Base-by-base conservation (phyloP, 1,140 invertebrate species). In the Drosophila erecta region DNA sequence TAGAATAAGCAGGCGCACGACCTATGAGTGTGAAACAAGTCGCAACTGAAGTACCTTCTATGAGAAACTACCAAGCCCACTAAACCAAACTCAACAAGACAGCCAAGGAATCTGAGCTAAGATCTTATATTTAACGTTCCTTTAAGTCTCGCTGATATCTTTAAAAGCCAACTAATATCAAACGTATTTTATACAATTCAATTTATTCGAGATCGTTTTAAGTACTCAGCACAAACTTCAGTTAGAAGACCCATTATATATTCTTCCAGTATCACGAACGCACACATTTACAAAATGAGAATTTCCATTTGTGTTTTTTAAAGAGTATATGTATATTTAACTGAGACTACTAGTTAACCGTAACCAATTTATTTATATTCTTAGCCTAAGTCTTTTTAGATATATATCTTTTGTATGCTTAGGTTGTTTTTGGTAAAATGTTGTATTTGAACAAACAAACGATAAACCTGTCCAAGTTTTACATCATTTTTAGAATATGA, bases 31-130 rank as follows among this genome's bases (percentile, higher is more conserved):
- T 73, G 46, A 83, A 65, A 70, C 38, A 89, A 84, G 85, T 80
- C 84, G 84, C 84, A 84, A 89, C 84, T 71, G 41, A 89, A 84
- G 84, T 89, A 89, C 84, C 84, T 89, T 85, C 76, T 56, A 51
- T 71, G 43, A 50, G 51, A 70, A 69, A 70, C 64, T 70, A 70
- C 62, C 49, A 70, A 69, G 55, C 47, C n/a, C 37, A 65, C 37
- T 38, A 67, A 67, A 56, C 40, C 49, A 56, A 49, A 74, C 62
- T 37, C 54, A 57, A 5, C 35, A 44, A 47, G 40, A 41, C 37
- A 69, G 44, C 33, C 44, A 60, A 64, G 38, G 55, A 81, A 69
- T 65, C 43, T 64, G 38, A 74, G 40, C 44, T 30, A 51, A 57
- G 37, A 64, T 49, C 53, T 55, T 57, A 54, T 40, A 49, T 57